Percentiles rank a stretch among this genome's conserved stretches.
These are phyloP conservation scores for Streptopelia turtur DNA, from an alignment of 2,797 vertebrate species.

Conservation along the genomic window DNA sequence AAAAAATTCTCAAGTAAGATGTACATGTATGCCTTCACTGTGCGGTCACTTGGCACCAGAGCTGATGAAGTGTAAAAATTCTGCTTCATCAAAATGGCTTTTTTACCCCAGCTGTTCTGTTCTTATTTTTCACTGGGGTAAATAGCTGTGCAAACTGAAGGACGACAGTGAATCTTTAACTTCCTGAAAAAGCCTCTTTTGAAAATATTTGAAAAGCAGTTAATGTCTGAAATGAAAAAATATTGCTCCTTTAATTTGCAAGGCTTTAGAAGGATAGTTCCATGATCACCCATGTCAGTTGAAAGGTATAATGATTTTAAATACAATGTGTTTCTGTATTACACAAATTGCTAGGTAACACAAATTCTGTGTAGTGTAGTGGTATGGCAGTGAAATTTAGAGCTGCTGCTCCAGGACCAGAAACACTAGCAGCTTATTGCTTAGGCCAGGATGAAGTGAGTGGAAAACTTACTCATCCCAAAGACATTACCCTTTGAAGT, in stretches of 20 bases:
- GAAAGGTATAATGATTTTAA: background rate
- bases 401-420: background rate
- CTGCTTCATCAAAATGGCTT: background rate
- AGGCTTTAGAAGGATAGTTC: background rate
- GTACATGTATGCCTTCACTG: background rate
- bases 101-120: background rate
- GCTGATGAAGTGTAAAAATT: background rate
- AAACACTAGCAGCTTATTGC: background rate
- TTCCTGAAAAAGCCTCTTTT: background rate
- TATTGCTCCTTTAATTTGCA: background rate
- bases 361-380: background rate
- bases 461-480: background rate
- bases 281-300: fast-evolving
- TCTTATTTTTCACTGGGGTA: background rate
- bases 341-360: background rate
- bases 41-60: background rate
- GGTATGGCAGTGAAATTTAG: background rate
- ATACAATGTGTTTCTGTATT: background rate
- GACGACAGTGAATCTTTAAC: background rate
- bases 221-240: background rate
- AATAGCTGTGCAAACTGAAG: background rate
- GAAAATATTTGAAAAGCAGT: background rate
- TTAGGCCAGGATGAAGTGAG: background rate
- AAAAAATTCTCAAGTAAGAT: background rate
- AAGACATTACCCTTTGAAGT: constrained; percentile 71